Percentiles rank a stretch among this genome's conserved stretches.
These are phyloP conservation scores for Drosophila prosaltans DNA, from an alignment of 1,140 invertebrate genomes.

Conservation along the genomic window DNA sequence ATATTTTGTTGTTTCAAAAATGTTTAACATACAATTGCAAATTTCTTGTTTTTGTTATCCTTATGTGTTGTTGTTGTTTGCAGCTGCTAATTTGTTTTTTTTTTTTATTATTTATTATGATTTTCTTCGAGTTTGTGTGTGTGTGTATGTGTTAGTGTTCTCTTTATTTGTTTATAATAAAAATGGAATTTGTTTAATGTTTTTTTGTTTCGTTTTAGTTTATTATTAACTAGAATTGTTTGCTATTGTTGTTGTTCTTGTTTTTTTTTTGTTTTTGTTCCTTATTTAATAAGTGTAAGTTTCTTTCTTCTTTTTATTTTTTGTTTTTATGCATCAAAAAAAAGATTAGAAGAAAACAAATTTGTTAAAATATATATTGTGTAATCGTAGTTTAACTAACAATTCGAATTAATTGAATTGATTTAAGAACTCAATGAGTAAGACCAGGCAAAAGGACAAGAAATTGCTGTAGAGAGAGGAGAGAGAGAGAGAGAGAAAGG, in stretches of 20 bases:
- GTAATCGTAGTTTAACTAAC: constrained; percentile 3
- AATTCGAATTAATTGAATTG: constrained; percentile 13
- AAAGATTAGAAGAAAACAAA: not conserved
- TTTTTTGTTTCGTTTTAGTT: constrained; percentile 39
- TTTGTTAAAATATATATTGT: not conserved
- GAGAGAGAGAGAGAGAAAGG: not conserved
- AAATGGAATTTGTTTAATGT: constrained; percentile 65
- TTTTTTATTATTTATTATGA: constrained; percentile 12
- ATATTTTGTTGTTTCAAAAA: constrained; percentile 65
- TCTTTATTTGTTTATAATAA: constrained; percentile 56
- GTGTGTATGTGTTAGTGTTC: constrained; percentile 8
- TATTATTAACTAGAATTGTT: constrained; percentile 58
- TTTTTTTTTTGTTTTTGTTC: constrained; percentile 44
- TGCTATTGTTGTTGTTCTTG: constrained; percentile 56
- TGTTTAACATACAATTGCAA: constrained; percentile 75
- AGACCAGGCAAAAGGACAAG: not conserved
- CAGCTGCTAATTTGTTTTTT: constrained; percentile 69
- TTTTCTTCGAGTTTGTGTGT: constrained; percentile 2
- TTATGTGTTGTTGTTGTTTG: constrained; percentile 55
- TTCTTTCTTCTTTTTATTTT: constrained; percentile 1
- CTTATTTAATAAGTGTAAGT: constrained; percentile 33
- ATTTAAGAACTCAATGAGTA: not conserved
- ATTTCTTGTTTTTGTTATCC: constrained; percentile 43
- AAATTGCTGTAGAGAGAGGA: not conserved
- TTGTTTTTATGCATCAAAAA: not conserved